Evolutionary conservation across 2,113 vertebrate species (phyloP), one percentile per base, ranked within the genome.

Genomic region (Oophaga pumilio): DNA sequence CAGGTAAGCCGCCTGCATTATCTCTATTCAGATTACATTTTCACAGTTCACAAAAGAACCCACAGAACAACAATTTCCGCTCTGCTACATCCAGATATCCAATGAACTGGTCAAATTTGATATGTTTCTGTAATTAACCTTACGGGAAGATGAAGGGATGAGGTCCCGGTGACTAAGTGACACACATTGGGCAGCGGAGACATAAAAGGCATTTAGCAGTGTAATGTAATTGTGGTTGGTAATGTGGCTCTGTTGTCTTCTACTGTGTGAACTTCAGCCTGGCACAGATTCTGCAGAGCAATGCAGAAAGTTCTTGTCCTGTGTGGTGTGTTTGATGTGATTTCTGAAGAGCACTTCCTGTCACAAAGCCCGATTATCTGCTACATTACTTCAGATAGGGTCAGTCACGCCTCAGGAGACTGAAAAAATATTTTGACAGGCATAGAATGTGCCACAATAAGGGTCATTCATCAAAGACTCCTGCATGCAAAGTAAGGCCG

Each of bases 401-500:
- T 87, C 85, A 87, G 85, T 87, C 85, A 81, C 66, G 85, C 77
- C 77, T 87, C 85, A 87, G 53, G 85, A 80, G 85, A 78, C 77
- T 81, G 77, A 87, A 80, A 80, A 87, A 87, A 87, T 87, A 87
- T 87, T 87, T 87, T 80, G 85, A 81, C 85, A 87, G 64, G 76
- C 77, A 81, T 59, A 81, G 85, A 87, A 71, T 81, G 73, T 87
- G 66, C 77, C 76, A 87, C 77, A 87, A 87, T 76, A 71, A 79
- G 77, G 76, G 77, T 87, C 77, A 87, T 87, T 87, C 69, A 87
- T 87, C 85, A 87, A 43, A 62, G 26, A 33, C 59, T 66, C 13
- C 43, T 64, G 49, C 57, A 85, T 74, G 66, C 68, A 74, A 68
- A 78, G 73, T 22, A 52, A 64, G 73, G 84, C 33, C 59, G 26